Evolutionary conservation across 2,797 vertebrate genomes (phyloP).

Genomic region (Sternarchorhynchus goeldii): DNA sequence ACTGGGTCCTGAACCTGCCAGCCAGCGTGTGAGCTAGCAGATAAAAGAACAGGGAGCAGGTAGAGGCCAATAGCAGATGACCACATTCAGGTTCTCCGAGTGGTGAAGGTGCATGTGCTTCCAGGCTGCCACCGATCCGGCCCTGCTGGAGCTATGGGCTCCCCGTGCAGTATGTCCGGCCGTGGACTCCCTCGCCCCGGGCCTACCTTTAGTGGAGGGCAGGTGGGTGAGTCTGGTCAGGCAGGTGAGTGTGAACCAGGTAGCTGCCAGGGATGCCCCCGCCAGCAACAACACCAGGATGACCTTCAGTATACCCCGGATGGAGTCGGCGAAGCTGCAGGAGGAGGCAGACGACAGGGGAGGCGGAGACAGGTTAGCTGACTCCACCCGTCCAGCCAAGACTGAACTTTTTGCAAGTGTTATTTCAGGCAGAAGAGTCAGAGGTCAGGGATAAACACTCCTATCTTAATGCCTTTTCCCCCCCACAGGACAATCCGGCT

Average conservation of each 20-base stretch:
- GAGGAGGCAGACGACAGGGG: constrained; percentile 8
- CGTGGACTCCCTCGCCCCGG: constrained; percentile 4
- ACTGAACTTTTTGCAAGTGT: constrained; percentile 17
- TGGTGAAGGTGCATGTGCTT: constrained; percentile 54
- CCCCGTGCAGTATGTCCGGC: too few relatives aligned
- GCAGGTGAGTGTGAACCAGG: constrained; percentile 97
- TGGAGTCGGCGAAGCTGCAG: constrained; percentile 94
- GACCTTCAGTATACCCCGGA: constrained; percentile 95
- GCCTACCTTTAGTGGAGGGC: constrained; percentile 91
- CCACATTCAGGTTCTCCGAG: constrained; percentile 59
- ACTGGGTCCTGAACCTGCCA: constrained; percentile 50
- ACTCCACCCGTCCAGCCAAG: neutral
- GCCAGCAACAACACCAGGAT: constrained; percentile 95
- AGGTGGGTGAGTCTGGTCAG: constrained; percentile 89
- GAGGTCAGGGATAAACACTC: neutral
- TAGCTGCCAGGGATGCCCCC: constrained; percentile 90
- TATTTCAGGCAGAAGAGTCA: constrained; percentile 29
- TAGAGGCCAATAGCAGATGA: constrained; percentile 69
- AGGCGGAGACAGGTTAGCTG: neutral
- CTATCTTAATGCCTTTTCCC: constrained; percentile 10
- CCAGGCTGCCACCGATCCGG: neutral
- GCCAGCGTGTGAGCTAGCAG: constrained; percentile 53
- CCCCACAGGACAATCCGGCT: constrained; percentile 26
- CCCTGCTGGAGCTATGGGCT: neutral
- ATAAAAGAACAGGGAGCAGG: constrained; percentile 57